Percentiles rank a stretch among this genome's conserved stretches.
phyloP scores from a whole-genome alignment of 92 coral and sea anemone species.

The Desmophyllum pertusum region DNA sequence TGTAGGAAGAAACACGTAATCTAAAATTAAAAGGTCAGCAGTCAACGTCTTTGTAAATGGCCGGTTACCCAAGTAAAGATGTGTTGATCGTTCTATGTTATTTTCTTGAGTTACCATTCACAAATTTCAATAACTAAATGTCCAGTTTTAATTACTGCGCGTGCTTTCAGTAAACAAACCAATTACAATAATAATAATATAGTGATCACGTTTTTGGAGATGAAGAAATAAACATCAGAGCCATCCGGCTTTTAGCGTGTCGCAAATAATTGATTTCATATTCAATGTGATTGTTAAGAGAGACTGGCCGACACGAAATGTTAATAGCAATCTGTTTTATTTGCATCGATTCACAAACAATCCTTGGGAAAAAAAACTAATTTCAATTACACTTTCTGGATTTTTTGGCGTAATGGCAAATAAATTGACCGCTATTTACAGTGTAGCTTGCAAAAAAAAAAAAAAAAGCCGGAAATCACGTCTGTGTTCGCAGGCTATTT shows the following conservation, averaged over 20 bases:
- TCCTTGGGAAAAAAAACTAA: not conserved
- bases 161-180: not conserved
- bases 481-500: too few relatives aligned
- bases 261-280: not conserved
- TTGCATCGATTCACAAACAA: slow-evolving; percentile 1
- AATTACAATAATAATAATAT: not conserved
- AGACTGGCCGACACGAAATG: not conserved
- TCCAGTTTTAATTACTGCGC: not conserved
- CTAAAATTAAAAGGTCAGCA: not conserved
- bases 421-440: slow-evolving; percentile 26
- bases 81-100: not conserved
- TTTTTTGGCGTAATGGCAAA: slow-evolving; percentile 5
- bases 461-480: too few relatives aligned
- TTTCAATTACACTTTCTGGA: not conserved
- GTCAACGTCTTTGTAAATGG: not conserved
- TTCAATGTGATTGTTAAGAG: not conserved
- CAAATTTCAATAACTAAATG: not conserved
- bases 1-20: too few relatives aligned
- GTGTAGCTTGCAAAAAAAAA: too few relatives aligned
- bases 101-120: not conserved
- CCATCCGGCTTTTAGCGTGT: not conserved
- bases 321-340: slow-evolving; percentile 11
- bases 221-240: not conserved
- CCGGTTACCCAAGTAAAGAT: not conserved
- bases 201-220: not conserved